These are phyloP conservation scores for Heloderma charlesbogerti DNA, from an alignment of 2,113 vertebrate species.

Conservation along the genomic window DNA sequence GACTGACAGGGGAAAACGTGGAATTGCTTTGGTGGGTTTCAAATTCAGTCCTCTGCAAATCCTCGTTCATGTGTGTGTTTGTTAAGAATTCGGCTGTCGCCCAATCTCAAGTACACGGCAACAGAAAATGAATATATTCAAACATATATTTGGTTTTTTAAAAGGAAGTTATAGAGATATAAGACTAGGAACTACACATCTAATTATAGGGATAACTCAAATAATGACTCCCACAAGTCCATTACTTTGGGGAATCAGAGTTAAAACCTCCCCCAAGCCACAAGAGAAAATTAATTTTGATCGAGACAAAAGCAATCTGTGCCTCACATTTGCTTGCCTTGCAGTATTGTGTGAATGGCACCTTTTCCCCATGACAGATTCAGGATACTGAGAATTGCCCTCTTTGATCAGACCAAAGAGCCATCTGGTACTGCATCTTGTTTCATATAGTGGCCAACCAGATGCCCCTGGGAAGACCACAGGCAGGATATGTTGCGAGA, in stretches of 20 bases:
- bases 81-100: neutral
- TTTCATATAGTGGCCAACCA: too few species aligned
- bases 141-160: neutral
- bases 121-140: neutral
- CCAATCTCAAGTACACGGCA: neutral
- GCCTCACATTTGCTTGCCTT: neutral
- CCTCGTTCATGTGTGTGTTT: neutral
- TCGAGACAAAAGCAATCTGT: neutral
- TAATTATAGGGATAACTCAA: conserved; percentile 15
- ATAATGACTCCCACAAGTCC: accelerated
- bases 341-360: neutral
- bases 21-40: neutral
- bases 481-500: too few species aligned
- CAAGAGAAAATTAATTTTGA: neutral
- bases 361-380: neutral
- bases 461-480: too few species aligned
- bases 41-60: neutral
- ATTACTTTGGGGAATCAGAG: neutral
- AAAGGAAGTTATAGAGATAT: neutral
- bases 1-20: neutral
- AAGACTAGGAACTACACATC: neutral
- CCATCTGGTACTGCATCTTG: too few species aligned
- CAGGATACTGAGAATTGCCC: neutral
- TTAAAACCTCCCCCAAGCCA: neutral
- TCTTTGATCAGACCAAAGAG: too few species aligned